A percentile compares a stretch with the other conserved stretches of the same genome.
These are phyloP conservation scores for Rhinogobio ventralis DNA, from an alignment of 2,797 vertebrate genomes.

Conservation along the genomic window DNA sequence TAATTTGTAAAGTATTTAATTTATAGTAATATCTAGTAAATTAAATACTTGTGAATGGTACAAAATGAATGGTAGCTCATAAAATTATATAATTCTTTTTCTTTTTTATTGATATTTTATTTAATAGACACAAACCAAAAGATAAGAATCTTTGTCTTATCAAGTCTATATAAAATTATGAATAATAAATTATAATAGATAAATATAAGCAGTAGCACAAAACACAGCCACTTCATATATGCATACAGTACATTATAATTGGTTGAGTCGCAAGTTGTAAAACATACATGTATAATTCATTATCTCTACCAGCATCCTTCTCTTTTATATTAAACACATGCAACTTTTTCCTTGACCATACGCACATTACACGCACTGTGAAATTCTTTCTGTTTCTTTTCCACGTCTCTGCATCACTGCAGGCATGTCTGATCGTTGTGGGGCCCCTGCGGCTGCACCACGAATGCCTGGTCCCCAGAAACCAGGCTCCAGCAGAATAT, in stretches of 20 bases:
- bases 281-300: not conserved
- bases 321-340: not conserved
- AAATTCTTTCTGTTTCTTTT: not conserved
- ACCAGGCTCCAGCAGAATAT: conserved; percentile 28
- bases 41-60: not conserved
- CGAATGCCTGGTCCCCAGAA: conserved; percentile 8
- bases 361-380: not conserved
- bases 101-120: not conserved
- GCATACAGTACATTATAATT: not conserved
- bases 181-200: not conserved
- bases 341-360: not conserved
- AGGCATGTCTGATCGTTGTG: conserved; percentile 1
- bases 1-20: not conserved
- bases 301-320: not conserved
- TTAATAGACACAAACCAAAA: not conserved
- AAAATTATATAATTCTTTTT: not conserved
- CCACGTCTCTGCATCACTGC: conserved; percentile 5
- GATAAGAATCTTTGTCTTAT: not conserved
- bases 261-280: not conserved
- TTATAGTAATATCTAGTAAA: not conserved
- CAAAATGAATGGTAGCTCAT: not conserved
- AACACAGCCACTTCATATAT: not conserved
- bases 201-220: not conserved
- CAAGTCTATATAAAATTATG: not conserved
- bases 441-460: conserved; percentile 20